Conservation (phyloP, 2,888 invertebrate genomes). For the Phragmatobia fuliginosa region DNA sequence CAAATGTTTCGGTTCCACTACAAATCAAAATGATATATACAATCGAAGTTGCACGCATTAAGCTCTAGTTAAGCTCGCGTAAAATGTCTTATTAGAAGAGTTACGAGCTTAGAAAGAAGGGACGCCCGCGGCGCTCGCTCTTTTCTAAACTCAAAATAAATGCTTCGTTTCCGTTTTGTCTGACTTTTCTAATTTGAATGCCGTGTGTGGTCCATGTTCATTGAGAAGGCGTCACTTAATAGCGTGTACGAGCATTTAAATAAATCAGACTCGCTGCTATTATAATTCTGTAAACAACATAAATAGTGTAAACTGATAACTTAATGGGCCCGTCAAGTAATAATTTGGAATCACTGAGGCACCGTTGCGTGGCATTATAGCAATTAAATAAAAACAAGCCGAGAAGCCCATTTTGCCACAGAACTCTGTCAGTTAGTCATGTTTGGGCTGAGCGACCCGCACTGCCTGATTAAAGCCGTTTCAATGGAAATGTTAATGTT, state of each 20-base stretch:
- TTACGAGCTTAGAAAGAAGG: slow-evolving; percentile 78
- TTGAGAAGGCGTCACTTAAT: slow-evolving; percentile 70
- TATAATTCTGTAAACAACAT: slow-evolving; percentile 59
- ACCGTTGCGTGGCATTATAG: slow-evolving; percentile 23
- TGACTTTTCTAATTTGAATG: slow-evolving; percentile 80
- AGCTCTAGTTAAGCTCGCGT: slow-evolving; percentile 77
- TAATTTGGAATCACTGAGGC: slow-evolving; percentile 23
- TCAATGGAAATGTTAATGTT: slow-evolving; percentile 81
- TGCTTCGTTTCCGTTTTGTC: slow-evolving; percentile 81
- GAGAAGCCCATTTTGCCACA: slow-evolving; percentile 40
- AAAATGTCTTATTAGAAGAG: slow-evolving; percentile 81
- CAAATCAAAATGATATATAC: slow-evolving; percentile 81
- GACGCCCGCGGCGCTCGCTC: slow-evolving; percentile 77
- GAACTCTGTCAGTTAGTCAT: slow-evolving; percentile 47
- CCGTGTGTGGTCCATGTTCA: slow-evolving; percentile 80
- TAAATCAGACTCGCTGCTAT: slow-evolving; percentile 64
- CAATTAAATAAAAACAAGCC: slow-evolving; percentile 40
- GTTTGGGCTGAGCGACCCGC: slow-evolving; percentile 63
- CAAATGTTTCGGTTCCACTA: slow-evolving; percentile 71
- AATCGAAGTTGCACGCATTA: slow-evolving; percentile 74
- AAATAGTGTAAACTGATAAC: slow-evolving; percentile 56
- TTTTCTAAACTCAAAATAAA: slow-evolving; percentile 75
- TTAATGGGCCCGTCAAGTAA: slow-evolving; percentile 36
- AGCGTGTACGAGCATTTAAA: slow-evolving; percentile 61
- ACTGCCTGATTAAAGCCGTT: slow-evolving; percentile 66